A percentile compares a stretch with the other conserved stretches of the same genome.
Conservation (phyloP, 2,888 invertebrate species). For the Drosophila dives region DNA sequence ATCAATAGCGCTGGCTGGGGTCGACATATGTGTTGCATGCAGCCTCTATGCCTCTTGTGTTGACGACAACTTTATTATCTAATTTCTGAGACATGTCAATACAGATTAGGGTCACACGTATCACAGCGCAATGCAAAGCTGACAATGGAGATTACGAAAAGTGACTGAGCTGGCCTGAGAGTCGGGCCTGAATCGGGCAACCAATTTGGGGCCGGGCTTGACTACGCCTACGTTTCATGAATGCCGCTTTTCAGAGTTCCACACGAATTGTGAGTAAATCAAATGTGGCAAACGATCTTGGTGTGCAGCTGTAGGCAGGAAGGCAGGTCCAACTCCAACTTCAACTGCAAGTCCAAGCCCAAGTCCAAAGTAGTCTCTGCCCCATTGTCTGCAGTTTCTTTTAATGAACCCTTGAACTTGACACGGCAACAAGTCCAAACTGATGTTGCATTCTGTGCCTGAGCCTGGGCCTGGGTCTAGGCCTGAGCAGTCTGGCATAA, state of each 20-base stretch:
- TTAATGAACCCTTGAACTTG: conserved; percentile 81
- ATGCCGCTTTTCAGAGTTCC: conserved; percentile 20
- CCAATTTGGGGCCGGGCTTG: conserved; percentile 16
- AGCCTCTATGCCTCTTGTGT: conserved; percentile 9
- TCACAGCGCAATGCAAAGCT: conserved; percentile 65
- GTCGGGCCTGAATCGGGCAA: conserved; percentile 9
- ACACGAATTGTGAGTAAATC: conserved; percentile 15
- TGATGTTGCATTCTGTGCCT: conserved; percentile 72
- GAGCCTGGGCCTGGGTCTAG: conserved; percentile 16
- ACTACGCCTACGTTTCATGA: conserved; percentile 46
- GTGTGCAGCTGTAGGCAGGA: conserved; percentile 23
- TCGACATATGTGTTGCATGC: conserved; percentile 22
- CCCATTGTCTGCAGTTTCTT: conserved; percentile 30
- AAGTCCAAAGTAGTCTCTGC: neutral
- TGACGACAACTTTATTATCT: conserved; percentile 75
- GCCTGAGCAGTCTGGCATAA: conserved; percentile 50
- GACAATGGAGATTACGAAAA: conserved; percentile 72
- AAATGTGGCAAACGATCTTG: conserved; percentile 21
- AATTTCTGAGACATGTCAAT: conserved; percentile 79
- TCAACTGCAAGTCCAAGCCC: conserved; percentile 14
- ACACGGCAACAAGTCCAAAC: conserved; percentile 63
- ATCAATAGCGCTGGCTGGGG: conserved; percentile 49
- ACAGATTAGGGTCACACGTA: conserved; percentile 80
- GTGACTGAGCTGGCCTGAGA: conserved; percentile 20
- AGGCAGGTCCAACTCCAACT: conserved; percentile 11